Base-by-base conservation (phyloP, 2,113 vertebrate genomes). In the Thamnaconus septentrionalis region DNA sequence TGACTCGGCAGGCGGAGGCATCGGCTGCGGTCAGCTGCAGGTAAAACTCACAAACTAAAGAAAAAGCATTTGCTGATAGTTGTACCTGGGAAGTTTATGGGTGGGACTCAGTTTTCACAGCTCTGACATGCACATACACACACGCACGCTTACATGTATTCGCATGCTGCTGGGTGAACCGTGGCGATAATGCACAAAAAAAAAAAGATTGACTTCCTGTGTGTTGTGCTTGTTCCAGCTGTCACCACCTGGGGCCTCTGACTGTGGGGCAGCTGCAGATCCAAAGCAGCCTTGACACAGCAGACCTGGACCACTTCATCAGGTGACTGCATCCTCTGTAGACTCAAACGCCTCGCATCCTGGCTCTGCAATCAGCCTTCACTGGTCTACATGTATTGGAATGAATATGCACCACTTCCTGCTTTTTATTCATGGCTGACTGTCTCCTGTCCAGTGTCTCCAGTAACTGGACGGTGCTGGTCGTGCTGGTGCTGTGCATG, bases 1-100 rank as follows among this genome's bases (percentile, higher is more conserved):
- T 49, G 47, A 81, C 92, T 8, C 80, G 79, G 3, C 79, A 73
- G 39, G 76, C 79, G 9, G 76, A 84, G 7, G 43, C 77, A 41
- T 9, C 75, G 0, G 6, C 59, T n/a, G 76, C 62, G 18, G 69
- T 93, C 60, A 93, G 71, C 77, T 96, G 94, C 92, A 94, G 94
- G 94, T 96, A 76, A 48, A 7, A 6, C 11, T 4, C 5, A 3
- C 51, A 60, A 64, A 51, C 18, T 31, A 31, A 31, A 31, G n/a
- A 45, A 45, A 45, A 45, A 6, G 1, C 44, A 45, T 7, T 45
- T 45, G 1, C 7, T 7, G 44, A 7, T 45, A 4, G 44, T 7
- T 51, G 50, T n/a, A n/a, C n/a, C n/a, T n/a, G n/a, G n/a, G n/a
- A n/a, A n/a, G n/a, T n/a, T n/a, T n/a, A n/a, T n/a, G n/a, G n/a